Evolutionary conservation across 1,140 invertebrate species (phyloP).

Genomic region (Zeugodacus cucurbitae): DNA sequence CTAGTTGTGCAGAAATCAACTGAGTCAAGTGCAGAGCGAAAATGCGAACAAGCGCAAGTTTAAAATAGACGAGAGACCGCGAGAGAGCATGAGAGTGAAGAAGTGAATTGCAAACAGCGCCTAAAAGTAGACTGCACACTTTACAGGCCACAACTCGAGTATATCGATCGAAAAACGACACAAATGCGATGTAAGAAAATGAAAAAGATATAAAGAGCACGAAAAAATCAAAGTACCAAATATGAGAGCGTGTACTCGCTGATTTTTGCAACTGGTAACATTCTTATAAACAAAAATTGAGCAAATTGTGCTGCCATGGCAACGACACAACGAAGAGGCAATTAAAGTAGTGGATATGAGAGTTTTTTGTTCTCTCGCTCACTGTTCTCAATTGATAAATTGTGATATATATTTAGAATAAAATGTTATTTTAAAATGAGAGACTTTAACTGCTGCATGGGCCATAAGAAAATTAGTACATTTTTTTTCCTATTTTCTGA

Average conservation of each 20-base stretch:
- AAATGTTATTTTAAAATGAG: background rate
- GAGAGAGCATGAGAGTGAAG: background rate
- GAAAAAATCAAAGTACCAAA: background rate
- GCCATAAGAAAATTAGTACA: too few species aligned
- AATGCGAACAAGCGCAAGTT: background rate
- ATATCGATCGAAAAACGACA: slow-evolving; percentile 19
- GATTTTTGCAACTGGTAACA: background rate
- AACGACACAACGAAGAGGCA: background rate
- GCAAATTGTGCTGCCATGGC: background rate
- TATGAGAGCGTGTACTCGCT: background rate
- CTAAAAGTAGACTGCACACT: background rate
- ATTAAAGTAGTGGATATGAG: background rate
- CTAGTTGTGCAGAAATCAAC: background rate
- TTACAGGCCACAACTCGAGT: background rate
- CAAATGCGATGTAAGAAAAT: background rate
- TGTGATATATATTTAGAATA: background rate
- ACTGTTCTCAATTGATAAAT: too few species aligned
- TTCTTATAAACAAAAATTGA: background rate
- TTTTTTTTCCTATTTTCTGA: background rate
- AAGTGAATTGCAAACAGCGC: background rate
- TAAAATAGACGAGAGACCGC: background rate
- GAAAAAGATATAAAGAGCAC: background rate
- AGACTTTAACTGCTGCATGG: too few species aligned
- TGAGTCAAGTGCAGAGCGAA: slow-evolving; percentile 20
- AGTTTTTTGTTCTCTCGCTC: too few species aligned